These are phyloP conservation scores for Tenebrio molitor DNA, from an alignment of 1,140 invertebrate genomes.

Conservation along the genomic window DNA sequence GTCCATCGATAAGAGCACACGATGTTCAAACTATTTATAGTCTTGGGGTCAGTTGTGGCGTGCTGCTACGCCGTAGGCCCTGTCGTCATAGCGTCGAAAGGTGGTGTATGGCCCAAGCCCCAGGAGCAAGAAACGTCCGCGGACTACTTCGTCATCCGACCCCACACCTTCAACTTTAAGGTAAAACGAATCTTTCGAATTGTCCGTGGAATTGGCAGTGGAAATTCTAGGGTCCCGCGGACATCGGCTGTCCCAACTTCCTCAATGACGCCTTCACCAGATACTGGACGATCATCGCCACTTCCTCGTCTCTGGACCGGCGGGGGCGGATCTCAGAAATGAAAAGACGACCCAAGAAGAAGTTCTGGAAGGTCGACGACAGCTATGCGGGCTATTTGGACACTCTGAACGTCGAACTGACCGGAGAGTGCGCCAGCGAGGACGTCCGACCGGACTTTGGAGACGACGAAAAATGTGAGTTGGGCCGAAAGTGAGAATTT, in stretches of 20 bases:
- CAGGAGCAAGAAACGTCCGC: slow-evolving; percentile 63
- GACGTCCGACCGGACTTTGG: neutral
- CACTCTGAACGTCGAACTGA: slow-evolving; percentile 69
- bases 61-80: too few species aligned
- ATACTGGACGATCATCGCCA: slow-evolving; percentile 65
- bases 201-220: neutral
- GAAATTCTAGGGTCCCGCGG: slow-evolving; percentile 59
- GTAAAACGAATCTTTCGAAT: slow-evolving; percentile 61
- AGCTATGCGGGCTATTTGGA: slow-evolving; percentile 65
- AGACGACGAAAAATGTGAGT: slow-evolving; percentile 18
- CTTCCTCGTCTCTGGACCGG: too few species aligned
- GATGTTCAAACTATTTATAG: too few species aligned
- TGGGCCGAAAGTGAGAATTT: neutral
- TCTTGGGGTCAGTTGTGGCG: too few species aligned
- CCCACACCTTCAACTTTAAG: slow-evolving; percentile 66
- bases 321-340: slow-evolving; percentile 52
- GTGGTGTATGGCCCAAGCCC: slow-evolving; percentile 72
- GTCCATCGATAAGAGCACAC: too few species aligned
- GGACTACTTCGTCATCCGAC: slow-evolving; percentile 64
- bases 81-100: slow-evolving; percentile 65
- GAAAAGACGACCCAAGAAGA: slow-evolving; percentile 63
- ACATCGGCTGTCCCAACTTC: slow-evolving; percentile 68
- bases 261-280: slow-evolving; percentile 71
- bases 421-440: neutral
- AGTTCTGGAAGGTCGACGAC: slow-evolving; percentile 55